Conservation (phyloP, 1,140 invertebrate genomes). For the Charaxes varanes region DNA sequence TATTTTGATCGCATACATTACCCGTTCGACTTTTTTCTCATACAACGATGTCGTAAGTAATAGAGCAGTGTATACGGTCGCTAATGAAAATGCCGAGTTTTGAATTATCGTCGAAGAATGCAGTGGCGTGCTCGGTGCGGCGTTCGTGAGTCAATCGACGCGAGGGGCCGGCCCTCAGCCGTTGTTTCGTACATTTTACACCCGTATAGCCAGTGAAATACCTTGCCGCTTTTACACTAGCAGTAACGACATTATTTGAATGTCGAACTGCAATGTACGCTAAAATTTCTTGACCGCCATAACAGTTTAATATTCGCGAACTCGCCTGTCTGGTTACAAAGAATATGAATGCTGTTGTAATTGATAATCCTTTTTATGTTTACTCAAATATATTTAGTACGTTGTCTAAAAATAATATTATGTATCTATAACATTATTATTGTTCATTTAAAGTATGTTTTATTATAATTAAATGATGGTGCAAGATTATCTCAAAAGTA, state of each 20-base stretch:
- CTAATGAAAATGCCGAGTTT: slow-evolving; percentile 23
- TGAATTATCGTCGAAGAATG: slow-evolving; percentile 40
- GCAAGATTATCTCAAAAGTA: slow-evolving; percentile 13
- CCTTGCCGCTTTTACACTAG: slow-evolving; percentile 9
- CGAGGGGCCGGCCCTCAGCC: slow-evolving; percentile 39
- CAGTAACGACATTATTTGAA: too few relatives aligned
- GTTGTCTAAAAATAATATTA: slow-evolving; percentile 3
- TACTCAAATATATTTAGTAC: not conserved
- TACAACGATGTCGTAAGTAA: not conserved
- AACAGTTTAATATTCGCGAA: slow-evolving; percentile 11
- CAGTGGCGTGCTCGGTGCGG: slow-evolving; percentile 35
- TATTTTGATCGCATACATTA: slow-evolving; percentile 8
- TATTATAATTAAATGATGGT: not conserved
- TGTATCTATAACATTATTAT: not conserved
- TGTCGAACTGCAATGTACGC: slow-evolving; percentile 13
- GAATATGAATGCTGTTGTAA: slow-evolving; percentile 11
- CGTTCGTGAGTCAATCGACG: slow-evolving; percentile 57
- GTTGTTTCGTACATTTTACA: slow-evolving; percentile 20
- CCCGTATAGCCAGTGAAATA: slow-evolving; percentile 7
- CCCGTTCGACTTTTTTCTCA: not conserved
- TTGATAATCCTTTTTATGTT: slow-evolving; percentile 12
- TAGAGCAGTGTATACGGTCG: slow-evolving; percentile 26
- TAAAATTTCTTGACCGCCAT: not conserved
- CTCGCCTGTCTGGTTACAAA: slow-evolving; percentile 8
- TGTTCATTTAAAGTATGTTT: not conserved